Conservation (phyloP, 2,888 invertebrate genomes). For the Xestia sexstrigata region DNA sequence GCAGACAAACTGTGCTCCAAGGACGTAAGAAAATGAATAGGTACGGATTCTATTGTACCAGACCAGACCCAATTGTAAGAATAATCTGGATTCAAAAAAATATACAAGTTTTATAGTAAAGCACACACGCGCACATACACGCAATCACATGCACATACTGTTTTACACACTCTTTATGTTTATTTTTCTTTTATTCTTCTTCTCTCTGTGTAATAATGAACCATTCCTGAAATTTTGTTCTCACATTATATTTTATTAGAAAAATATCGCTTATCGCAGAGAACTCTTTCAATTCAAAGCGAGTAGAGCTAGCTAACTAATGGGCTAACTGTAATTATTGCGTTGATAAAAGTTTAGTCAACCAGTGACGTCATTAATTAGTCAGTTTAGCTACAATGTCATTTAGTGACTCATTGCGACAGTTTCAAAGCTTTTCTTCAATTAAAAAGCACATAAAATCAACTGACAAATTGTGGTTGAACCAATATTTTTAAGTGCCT, state of each 20-base stretch:
- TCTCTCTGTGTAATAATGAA: background rate
- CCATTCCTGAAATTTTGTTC: background rate
- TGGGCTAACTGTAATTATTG: background rate
- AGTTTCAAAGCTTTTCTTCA: background rate
- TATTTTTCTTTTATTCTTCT: too few relatives aligned
- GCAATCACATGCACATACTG: too few relatives aligned
- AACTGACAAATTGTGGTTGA: background rate
- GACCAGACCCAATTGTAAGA: background rate
- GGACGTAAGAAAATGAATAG: background rate
- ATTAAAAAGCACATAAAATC: slow-evolving; percentile 9
- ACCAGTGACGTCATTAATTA: background rate
- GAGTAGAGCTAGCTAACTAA: slow-evolving; percentile 6
- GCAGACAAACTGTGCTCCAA: background rate
- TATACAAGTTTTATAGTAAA: background rate
- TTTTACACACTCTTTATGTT: too few relatives aligned
- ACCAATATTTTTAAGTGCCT: background rate
- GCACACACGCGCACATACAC: too few relatives aligned
- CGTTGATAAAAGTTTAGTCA: slow-evolving; percentile 6
- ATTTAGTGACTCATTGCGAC: background rate
- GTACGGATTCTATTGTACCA: background rate
- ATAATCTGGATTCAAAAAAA: background rate
- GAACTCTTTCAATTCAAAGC: background rate
- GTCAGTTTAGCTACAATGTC: slow-evolving; percentile 1
- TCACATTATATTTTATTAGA: background rate
- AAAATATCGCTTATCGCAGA: background rate